Evolutionary conservation across 2,888 invertebrate genomes (phyloP).

Genomic region (Diarsia rubi): DNA sequence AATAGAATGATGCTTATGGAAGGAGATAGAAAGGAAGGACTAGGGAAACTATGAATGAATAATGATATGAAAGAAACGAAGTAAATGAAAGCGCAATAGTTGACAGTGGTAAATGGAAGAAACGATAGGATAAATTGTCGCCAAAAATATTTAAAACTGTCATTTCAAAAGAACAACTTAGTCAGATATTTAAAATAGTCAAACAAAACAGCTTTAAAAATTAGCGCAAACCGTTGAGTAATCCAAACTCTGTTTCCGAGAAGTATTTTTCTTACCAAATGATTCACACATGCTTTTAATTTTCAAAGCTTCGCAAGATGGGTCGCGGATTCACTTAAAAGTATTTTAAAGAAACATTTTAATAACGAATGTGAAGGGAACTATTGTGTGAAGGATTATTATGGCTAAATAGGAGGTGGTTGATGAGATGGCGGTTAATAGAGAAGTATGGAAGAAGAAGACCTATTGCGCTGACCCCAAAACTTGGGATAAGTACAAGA

Average conservation of each 20-base stretch:
- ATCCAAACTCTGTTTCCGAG: conserved; percentile 47
- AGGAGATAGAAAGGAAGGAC: no score
- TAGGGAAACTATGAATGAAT: no score
- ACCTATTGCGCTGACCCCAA: neutral
- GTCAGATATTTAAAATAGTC: conserved; percentile 41
- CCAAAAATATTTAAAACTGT: neutral
- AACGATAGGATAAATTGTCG: neutral
- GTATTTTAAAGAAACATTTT: conserved; percentile 7
- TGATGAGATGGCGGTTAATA: neutral
- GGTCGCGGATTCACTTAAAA: conserved; percentile 9
- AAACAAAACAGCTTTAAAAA: conserved; percentile 9
- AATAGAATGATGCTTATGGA: no score
- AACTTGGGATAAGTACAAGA: no score
- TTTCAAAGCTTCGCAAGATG: neutral
- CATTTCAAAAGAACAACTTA: neutral
- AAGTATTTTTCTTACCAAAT: conserved; percentile 35
- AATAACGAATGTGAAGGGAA: neutral
- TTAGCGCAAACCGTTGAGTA: conserved; percentile 48
- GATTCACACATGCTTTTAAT: conserved; percentile 44
- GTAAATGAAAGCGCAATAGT: no score
- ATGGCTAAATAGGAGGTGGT: no score
- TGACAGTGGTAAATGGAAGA: no score
- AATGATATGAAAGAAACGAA: no score
- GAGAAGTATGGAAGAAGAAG: neutral
- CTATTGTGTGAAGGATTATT: neutral